Evolutionary conservation across 2,113 vertebrate genomes (phyloP), one percentile per base, ranked within the genome.

Genomic region (Callionymus lyra): DNA sequence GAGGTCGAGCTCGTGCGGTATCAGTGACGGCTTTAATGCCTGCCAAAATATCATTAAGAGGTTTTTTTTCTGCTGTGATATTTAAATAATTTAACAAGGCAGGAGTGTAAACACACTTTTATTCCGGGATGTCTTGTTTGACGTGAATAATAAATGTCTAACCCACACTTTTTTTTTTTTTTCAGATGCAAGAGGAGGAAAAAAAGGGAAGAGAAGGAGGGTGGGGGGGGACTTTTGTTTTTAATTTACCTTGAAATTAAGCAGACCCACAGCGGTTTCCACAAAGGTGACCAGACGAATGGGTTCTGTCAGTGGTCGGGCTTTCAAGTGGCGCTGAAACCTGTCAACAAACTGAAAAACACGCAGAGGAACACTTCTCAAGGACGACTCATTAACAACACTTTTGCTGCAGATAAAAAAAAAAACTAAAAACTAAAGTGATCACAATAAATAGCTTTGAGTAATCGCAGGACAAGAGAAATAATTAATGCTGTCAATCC

Each of bases 221-320:
- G 36, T 6, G 12, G 43, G 18, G 16, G 11, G 16, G 16, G 12
- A 3, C 13, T 48, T 11, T 58, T 63, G 53, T 59, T 74, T 59
- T 41, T 57, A 44, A 79, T 74, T 91, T 94, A 99, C 95, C 95
- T 96, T 93, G 85, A 98, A 93, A 89, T 93, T 93, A 75, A 98
- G 92, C 77, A 98, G 88, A 65, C 95, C 94, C 84, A 89, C 74
- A 72, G 95, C 93, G 33, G 90, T 97, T 88, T 99, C 95, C 88
- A 99, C 94, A 85, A 97, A 97, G 77, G 93, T 94, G 84, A 99
- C 88, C 77, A 99, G 89, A 84, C 91, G 86, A 74, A 98, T 76
- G 72, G 93, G 91, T 71, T 91, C 88, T 76, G 82, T 80, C 84
- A 94, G 86, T 67, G 83, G 70, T 78, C 89, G 86, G 79, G 86